Evolutionary conservation across 1,140 invertebrate species (phyloP), one percentile per base, ranked within the genome.

Genomic region (Cecropterus lyciades): DNA sequence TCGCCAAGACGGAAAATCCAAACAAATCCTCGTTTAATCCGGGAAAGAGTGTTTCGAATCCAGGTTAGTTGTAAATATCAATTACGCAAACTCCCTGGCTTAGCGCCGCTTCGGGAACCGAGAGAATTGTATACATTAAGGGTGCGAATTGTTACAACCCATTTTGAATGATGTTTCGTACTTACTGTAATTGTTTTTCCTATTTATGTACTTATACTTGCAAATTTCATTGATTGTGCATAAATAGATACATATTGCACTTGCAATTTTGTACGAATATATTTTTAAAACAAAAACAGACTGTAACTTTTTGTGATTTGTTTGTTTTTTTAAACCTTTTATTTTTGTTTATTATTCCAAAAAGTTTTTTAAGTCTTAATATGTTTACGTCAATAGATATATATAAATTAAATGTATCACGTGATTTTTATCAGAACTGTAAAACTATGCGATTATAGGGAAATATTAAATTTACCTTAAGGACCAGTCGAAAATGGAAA

Each of bases 61-160:
- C 85, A 87, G 87, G 87, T 89, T 89, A 91, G 83, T 85, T 79
- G 88, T 91, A 91, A 91, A 91, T 91, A 91, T 91, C 88, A 89
- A 91, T 91, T 91, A 91, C 86, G 79, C 79, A 87, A 89, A 89
- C 83, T 77, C 84, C 77, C 65, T 49, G 76, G 84, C 79, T 88
- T 87, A 86, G 69, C 69, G 76, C 52, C 77, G 72, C 70, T 79
- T 82, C 69, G 77, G 64, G 71, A 69, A 71, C 69, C 66, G 73
- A 73, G 75, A 78, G 70, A 77, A 72, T 78, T 75, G 73, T 73
- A 49, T 64, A 75, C 62, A 72, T 71, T 77, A 75, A 75, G 79
- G 78, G 75, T 77, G 75, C 73, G 76, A 74, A 70, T 74, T 57
- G 43, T 48, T 63, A 30, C 42, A 45, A 13, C 56, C 24, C 20